A percentile compares a stretch with the other conserved stretches of the same genome.
phyloP scores from a whole-genome alignment of 2,113 vertebrate genomes.

The Rhadina sibilatrix region DNA sequence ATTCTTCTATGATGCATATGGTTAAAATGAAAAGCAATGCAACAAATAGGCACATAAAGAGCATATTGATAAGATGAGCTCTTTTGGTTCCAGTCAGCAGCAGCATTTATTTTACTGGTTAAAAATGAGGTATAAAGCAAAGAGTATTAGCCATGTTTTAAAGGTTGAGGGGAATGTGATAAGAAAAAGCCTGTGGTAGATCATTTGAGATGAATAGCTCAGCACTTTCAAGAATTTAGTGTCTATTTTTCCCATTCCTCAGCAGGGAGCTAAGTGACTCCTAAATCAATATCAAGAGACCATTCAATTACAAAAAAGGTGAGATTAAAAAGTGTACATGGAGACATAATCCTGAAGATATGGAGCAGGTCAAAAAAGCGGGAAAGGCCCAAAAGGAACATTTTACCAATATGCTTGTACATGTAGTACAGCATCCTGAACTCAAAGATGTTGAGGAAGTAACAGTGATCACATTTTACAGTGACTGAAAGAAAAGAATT shows the following conservation, averaged over 20 bases:
- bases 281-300: background rate
- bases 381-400: background rate
- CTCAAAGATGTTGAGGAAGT: background rate
- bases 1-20: background rate
- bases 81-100: background rate
- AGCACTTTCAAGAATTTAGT: background rate
- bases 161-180: background rate
- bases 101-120: background rate
- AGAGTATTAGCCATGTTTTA: background rate
- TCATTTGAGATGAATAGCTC: background rate
- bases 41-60: background rate
- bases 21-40: background rate
- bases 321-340: background rate
- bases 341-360: background rate
- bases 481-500: background rate
- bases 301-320: background rate
- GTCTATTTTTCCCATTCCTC: background rate
- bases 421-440: background rate
- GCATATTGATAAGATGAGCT: background rate
- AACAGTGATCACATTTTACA: background rate
- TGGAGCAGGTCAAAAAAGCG: background rate
- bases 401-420: background rate
- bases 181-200: background rate
- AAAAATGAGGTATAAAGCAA: background rate
- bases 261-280: background rate